Percentiles rank a stretch among this genome's conserved stretches.
Evolutionary conservation across 1,140 invertebrate species (phyloP).

Genomic region (Papilio xuthus): DNA sequence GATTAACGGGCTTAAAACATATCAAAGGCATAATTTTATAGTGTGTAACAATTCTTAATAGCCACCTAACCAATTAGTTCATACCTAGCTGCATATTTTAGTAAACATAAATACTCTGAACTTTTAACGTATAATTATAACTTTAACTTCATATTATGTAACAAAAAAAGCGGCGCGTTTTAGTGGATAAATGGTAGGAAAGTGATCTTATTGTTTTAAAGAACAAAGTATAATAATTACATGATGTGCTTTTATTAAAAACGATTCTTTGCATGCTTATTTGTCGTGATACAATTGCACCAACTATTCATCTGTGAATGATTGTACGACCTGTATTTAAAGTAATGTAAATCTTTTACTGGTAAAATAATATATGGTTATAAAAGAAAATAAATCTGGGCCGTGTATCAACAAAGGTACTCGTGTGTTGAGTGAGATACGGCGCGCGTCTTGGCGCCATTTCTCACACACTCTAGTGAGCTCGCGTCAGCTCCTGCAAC

Average conservation of each 20-base stretch:
- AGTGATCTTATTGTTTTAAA: background rate
- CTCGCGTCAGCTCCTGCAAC: conserved; percentile 4
- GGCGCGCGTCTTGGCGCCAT: conserved; percentile 15
- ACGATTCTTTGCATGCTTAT: background rate
- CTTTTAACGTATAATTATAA: background rate
- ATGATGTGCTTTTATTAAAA: background rate
- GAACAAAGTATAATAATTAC: background rate
- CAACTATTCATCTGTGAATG: too few species aligned
- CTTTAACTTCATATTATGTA: background rate
- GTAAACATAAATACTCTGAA: background rate
- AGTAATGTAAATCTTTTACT: background rate
- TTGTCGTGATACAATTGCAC: too few species aligned
- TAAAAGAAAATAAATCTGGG: background rate
- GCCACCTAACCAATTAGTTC: background rate
- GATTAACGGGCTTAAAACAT: background rate
- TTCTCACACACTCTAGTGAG: conserved; percentile 5
- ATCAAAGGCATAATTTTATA: background rate
- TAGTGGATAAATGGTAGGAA: background rate
- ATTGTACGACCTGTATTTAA: too few species aligned
- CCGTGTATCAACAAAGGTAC: background rate
- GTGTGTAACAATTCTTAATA: background rate
- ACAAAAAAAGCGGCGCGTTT: background rate
- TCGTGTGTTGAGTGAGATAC: conserved; percentile 5
- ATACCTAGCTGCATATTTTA: background rate
- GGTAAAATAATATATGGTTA: background rate